Evolutionary conservation across 2,797 vertebrate genomes (phyloP), one percentile per base, ranked within the genome.

Genomic region (Kryptopterus vitreolus): DNA sequence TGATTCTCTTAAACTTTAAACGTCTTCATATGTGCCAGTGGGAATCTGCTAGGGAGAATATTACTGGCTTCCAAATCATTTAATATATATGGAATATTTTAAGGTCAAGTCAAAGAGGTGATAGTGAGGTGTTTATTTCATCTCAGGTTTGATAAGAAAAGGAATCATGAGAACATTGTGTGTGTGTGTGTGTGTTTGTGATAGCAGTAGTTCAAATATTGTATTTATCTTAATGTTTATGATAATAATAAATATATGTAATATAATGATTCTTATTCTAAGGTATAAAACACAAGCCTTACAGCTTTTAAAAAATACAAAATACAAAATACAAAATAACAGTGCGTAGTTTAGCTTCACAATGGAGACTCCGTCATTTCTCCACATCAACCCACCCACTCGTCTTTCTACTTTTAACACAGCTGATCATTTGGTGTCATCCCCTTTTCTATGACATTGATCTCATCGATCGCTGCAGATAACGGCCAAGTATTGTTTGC

Each of bases 401-500:
- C 59, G 22, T 63, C 20, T 65, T 31, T n/a, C 22, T 81, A 68
- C 78, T 58, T 52, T 81, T 82, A 78, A 86, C 81, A 48, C 48
- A 74, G 73, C 4, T 59, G 53, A 76, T 81, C 76, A 83, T 86
- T 82, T 81, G 79, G 66, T 81, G 81, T 77, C 38, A 68, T 46
- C 76, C 48, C 61, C 15, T n/a, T 65, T 80, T 69, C 46, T 79
- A 76, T 68, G 59, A 22, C 63, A 83, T 82, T 73, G 81, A 85
- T 86, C 76, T 33, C 58, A 86, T 82, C 61, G 79, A 85, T 77
- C n/a, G 82, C 76, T 86, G 86, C 87, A 85, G 87, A 87, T 81
- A 84, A 91, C 87, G 84, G 87, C 84, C 79, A 81, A 84, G 87
- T 78, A 76, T 87, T 92, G 76, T 62, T 83, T 90, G 88, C 88